Conservation (phyloP, 2,113 vertebrate genomes). For the Vicugna pacos region DNA sequence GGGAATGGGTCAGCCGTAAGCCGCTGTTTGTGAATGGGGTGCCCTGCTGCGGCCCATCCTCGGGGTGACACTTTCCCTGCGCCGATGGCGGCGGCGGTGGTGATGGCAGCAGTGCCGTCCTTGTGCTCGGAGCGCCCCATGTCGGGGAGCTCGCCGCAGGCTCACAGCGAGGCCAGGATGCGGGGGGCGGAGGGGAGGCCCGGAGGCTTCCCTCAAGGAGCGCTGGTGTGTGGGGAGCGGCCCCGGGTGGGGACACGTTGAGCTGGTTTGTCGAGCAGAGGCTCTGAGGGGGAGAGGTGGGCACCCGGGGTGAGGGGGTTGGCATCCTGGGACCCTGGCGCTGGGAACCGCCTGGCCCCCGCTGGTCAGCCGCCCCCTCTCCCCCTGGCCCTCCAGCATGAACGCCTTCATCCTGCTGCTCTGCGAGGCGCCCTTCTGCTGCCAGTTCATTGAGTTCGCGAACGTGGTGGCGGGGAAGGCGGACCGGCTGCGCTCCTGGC, state of each 20-base stretch:
- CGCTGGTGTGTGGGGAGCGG: accelerated
- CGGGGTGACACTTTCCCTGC: background rate
- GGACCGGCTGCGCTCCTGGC: slow-evolving; percentile 94
- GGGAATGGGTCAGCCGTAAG: background rate
- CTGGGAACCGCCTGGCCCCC: accelerated
- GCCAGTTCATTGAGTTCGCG: slow-evolving; percentile 97
- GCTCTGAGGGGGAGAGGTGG: accelerated
- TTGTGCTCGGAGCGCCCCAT: background rate
- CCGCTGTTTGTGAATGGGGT: background rate
- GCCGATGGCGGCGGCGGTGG: background rate
- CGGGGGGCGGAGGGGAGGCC: too few relatives aligned
- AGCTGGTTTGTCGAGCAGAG: background rate
- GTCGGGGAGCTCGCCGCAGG: accelerated
- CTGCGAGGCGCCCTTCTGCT: slow-evolving; percentile 97
- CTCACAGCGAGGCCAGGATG: background rate
- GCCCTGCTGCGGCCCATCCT: background rate
- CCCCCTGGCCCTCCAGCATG: slow-evolving; percentile 82
- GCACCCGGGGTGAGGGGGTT: accelerated
- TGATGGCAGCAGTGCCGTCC: accelerated
- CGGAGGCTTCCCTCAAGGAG: too few relatives aligned
- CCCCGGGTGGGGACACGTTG: background rate
- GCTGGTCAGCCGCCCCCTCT: accelerated
- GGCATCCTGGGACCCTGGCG: background rate
- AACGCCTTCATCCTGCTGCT: slow-evolving; percentile 95
- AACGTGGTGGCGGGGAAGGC: slow-evolving; percentile 90